Conservation (phyloP, 2,797 vertebrate genomes). For the Cheirogaleus major region DNA sequence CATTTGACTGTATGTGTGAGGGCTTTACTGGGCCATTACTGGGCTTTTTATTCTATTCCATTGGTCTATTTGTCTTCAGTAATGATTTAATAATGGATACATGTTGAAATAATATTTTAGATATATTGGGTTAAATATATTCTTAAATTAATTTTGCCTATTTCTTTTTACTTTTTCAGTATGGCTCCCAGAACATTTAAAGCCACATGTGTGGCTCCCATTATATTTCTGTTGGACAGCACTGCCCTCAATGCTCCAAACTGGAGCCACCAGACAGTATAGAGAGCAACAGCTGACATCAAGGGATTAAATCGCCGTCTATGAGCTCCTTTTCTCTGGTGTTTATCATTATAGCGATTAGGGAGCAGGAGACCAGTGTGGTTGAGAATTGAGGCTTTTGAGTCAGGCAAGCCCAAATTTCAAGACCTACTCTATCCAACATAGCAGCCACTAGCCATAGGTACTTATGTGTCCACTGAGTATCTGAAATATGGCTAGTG, state of each 20-base stretch:
- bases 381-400: neutral
- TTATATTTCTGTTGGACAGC: neutral
- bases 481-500: neutral
- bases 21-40: neutral
- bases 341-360: neutral
- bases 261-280: neutral
- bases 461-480: neutral
- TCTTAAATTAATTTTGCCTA: constrained; percentile 14
- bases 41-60: neutral
- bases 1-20: neutral
- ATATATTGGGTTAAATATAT: neutral
- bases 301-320: neutral
- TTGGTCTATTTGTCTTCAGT: neutral
- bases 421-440: neutral
- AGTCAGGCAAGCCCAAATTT: neutral
- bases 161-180: constrained; percentile 5
- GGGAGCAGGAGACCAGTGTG: neutral
- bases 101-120: constrained; percentile 41
- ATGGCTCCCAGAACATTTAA: neutral
- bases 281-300: neutral
- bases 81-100: constrained; percentile 26
- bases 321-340: neutral
- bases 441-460: neutral
- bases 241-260: neutral
- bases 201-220: neutral